phyloP scores from a whole-genome alignment of 92 coral and sea anemone species.

The Porites cylindrica region DNA sequence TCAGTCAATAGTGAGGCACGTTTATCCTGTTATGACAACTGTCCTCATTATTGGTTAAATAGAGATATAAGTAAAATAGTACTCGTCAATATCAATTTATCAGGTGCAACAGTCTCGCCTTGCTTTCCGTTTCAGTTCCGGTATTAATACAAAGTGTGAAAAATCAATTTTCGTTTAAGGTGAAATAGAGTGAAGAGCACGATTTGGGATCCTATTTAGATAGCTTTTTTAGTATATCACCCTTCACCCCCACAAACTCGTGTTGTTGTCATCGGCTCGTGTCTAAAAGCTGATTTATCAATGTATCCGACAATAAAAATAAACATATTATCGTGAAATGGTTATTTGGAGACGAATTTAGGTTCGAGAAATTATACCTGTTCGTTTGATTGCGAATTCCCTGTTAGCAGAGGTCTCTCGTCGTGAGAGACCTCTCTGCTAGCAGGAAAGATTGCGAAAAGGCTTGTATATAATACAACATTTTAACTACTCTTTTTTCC shows the following conservation, averaged over 20 bases:
- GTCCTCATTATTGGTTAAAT: neutral
- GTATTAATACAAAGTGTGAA: neutral
- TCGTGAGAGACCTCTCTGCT: too few species aligned
- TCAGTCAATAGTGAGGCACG: neutral
- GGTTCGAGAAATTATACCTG: neutral
- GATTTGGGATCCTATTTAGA: neutral
- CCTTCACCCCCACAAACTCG: too few species aligned
- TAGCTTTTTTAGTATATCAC: neutral
- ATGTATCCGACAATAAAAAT: too few species aligned
- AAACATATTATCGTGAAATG: too few species aligned
- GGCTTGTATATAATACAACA: neutral
- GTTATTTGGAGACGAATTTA: neutral
- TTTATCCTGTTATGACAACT: neutral
- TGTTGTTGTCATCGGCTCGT: too few species aligned
- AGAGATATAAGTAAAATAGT: neutral
- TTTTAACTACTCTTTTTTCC: neutral
- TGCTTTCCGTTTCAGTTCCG: neutral
- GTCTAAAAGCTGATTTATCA: too few species aligned
- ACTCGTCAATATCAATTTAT: neutral
- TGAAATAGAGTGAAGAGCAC: neutral
- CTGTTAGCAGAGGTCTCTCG: too few species aligned
- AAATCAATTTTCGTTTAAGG: neutral
- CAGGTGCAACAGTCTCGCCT: neutral
- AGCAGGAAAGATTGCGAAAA: too few species aligned
- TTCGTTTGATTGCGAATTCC: neutral